phyloP scores from a whole-genome alignment of 2,888 invertebrate species.

The Caenorhabditis sp. region DNA sequence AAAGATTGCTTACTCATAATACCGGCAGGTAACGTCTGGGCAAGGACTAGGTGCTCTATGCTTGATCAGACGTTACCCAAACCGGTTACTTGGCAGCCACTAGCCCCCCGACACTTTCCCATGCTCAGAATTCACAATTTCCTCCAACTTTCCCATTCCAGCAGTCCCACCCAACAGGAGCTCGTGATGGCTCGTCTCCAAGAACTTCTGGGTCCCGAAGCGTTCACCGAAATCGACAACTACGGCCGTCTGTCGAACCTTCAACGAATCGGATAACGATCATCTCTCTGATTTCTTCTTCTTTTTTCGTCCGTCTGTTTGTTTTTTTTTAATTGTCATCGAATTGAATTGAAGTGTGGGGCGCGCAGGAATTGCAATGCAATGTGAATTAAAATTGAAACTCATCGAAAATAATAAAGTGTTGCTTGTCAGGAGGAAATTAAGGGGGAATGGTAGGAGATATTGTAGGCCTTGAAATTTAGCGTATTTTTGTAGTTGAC shows the following conservation, averaged over 20 bases:
- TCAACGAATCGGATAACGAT: constrained; percentile 50
- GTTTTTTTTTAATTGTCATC: not conserved
- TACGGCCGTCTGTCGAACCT: constrained; percentile 58
- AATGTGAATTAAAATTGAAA: too few species aligned
- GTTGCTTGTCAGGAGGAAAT: not conserved
- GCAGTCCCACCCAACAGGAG: constrained; percentile 33
- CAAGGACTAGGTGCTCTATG: too few species aligned
- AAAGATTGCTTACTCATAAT: too few species aligned
- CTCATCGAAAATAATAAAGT: not conserved
- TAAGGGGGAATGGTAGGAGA: too few species aligned
- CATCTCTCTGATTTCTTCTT: not conserved
- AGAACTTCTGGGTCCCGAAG: constrained; percentile 52
- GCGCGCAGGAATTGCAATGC: constrained; percentile 2
- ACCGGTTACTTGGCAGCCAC: too few species aligned
- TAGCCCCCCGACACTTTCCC: too few species aligned
- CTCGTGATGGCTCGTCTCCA: constrained; percentile 55
- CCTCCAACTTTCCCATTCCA: too few species aligned
- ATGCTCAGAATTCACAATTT: too few species aligned
- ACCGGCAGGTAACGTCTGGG: too few species aligned
- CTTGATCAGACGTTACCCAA: too few species aligned
- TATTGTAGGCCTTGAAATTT: too few species aligned
- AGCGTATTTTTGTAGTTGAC: too few species aligned
- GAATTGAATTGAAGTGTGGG: not conserved
- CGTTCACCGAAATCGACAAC: constrained; percentile 50
- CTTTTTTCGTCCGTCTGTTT: constrained; percentile 3